Conservation (phyloP, 2,888 invertebrate genomes). For the Silvanus unidentatus region DNA sequence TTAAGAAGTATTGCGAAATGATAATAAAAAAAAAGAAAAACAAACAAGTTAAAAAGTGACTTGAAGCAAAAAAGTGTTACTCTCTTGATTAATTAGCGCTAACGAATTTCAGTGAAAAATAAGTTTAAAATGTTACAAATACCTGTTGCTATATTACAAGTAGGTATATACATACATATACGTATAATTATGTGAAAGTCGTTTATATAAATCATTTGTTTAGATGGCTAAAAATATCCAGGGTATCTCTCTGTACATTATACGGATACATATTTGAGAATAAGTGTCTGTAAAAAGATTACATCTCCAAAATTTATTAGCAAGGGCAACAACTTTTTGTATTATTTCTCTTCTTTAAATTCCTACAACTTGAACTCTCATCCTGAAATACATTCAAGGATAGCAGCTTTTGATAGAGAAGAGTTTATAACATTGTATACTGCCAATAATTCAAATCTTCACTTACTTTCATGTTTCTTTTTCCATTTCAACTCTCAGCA, state of each 20-base stretch:
- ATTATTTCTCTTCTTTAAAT: neutral
- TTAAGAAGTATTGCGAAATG: no score
- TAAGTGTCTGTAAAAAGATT: slow-evolving; percentile 2
- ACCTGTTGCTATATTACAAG: no score
- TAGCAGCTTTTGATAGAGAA: slow-evolving; percentile 4
- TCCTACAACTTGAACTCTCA: slow-evolving; percentile 5
- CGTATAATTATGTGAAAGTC: slow-evolving; percentile 1
- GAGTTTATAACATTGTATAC: no score
- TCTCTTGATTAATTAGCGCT: no score
- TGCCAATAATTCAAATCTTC: no score
- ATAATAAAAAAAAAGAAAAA: neutral
- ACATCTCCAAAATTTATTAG: slow-evolving; percentile 11
- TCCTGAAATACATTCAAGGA: slow-evolving; percentile 10
- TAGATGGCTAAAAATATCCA: no score
- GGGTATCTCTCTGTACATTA: neutral
- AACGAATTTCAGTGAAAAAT: no score
- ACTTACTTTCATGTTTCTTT: no score
- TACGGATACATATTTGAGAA: neutral
- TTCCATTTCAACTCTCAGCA: no score
- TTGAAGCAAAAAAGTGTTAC: neutral
- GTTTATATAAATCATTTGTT: slow-evolving; percentile 1
- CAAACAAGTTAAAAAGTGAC: neutral
- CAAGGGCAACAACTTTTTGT: slow-evolving; percentile 10
- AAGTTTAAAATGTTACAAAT: no score
- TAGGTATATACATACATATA: no score